These are phyloP conservation scores for Erithacus rubecula DNA, from an alignment of 2,797 vertebrate species.

Conservation along the genomic window DNA sequence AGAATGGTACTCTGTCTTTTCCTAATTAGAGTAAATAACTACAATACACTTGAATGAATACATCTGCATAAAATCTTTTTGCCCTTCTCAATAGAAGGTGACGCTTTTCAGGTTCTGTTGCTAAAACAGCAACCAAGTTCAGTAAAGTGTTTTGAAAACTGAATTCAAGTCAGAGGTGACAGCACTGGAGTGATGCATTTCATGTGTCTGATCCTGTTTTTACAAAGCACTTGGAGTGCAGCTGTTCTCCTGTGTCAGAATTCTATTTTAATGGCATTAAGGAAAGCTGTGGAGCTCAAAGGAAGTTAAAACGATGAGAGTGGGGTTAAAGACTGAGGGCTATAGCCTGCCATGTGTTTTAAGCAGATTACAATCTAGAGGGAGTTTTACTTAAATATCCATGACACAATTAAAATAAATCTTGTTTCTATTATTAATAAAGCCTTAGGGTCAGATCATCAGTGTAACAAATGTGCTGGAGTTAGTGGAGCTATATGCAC, in stretches of 20 bases:
- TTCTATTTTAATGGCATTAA: background rate
- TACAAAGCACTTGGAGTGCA: background rate
- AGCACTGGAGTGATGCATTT: background rate
- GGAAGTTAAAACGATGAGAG: background rate
- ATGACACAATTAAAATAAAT: conserved; percentile 62
- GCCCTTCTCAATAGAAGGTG: background rate
- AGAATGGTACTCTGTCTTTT: background rate
- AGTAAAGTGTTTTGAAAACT: background rate
- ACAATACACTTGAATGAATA: background rate
- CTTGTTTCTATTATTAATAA: conserved; percentile 62
- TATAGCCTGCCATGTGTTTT: conserved; percentile 1
- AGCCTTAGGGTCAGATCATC: conserved; percentile 42
- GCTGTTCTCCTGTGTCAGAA: background rate
- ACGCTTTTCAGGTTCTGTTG: background rate
- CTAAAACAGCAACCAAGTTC: background rate
- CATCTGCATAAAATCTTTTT: background rate
- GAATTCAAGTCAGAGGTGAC: background rate
- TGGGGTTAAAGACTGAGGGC: background rate
- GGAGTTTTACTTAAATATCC: conserved; percentile 65
- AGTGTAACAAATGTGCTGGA: background rate
- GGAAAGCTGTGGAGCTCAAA: background rate
- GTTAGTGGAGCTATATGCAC: background rate
- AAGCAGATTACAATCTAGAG: conserved; percentile 52
- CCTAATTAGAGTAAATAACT: background rate
- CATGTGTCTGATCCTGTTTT: background rate